Evolutionary conservation across 2,113 vertebrate species (phyloP).

Genomic region (Euleptes europaea): DNA sequence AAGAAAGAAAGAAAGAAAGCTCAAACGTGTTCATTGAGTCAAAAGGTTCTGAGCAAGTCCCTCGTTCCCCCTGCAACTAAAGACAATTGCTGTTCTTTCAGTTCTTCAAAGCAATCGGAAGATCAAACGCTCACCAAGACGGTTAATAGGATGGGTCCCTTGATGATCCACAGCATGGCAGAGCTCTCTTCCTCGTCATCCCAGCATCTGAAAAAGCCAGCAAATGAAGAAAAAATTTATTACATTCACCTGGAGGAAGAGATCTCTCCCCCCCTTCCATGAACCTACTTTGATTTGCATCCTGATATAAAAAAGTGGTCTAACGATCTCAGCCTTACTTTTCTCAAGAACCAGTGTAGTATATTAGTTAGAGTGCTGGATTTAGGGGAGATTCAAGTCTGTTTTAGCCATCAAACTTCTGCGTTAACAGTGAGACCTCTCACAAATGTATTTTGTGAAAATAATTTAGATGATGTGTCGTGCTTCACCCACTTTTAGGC

Average conservation of each 20-base stretch:
- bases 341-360: not conserved
- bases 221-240: not conserved
- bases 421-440: too few species aligned
- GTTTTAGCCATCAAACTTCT: too few species aligned
- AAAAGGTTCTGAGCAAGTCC: not conserved
- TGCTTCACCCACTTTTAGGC: too few species aligned
- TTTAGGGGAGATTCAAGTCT: not conserved
- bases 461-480: too few species aligned
- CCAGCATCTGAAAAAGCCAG: slow-evolving; percentile 70
- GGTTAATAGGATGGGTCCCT: slow-evolving; percentile 74
- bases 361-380: too few species aligned
- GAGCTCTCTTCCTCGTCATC: slow-evolving; percentile 72
- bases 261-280: not conserved
- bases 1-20: too few species aligned
- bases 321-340: not conserved
- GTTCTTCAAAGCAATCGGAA: not conserved
- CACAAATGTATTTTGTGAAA: too few species aligned
- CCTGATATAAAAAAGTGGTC: not conserved
- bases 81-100: not conserved
- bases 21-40: not conserved
- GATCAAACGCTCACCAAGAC: slow-evolving; percentile 68
- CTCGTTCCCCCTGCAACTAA: fast-evolving
- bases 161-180: slow-evolving; percentile 77
- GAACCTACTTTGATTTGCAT: too few species aligned
- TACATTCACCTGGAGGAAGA: not conserved